A percentile compares a stretch with the other conserved stretches of the same genome.
These are phyloP conservation scores for Aulostomus chinensis DNA, from an alignment of 2,797 vertebrate genomes.

Conservation along the genomic window DNA sequence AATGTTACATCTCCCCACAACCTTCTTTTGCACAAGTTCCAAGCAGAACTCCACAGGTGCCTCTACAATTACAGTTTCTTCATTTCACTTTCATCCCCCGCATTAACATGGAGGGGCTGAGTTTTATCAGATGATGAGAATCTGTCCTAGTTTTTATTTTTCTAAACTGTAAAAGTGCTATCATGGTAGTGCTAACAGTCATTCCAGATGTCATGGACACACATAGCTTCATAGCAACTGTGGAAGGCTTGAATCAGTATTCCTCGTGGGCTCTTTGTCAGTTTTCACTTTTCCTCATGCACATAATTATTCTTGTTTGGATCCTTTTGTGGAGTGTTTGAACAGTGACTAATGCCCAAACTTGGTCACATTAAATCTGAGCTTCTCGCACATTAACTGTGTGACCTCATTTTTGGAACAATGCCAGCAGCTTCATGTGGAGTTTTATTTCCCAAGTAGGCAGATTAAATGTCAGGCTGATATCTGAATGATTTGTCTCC, in stretches of 20 bases:
- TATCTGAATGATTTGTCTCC: conserved; percentile 51
- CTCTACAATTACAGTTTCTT: too few species aligned
- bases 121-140: too few species aligned
- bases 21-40: too few species aligned
- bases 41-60: too few species aligned
- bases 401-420: conserved; percentile 28
- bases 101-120: too few species aligned
- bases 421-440: conserved; percentile 34
- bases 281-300: neutral
- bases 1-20: too few species aligned
- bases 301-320: neutral
- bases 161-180: too few species aligned
- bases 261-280: too few species aligned
- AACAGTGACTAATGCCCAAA: neutral
- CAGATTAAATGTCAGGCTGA: conserved; percentile 59
- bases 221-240: neutral
- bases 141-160: too few species aligned
- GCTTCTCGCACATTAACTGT: conserved; percentile 20
- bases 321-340: conserved; percentile 2
- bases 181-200: too few species aligned
- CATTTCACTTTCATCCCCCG: too few species aligned
- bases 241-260: neutral
- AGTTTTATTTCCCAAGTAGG: conserved; percentile 35
- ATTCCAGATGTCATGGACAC: too few species aligned
- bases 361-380: conserved; percentile 1